Evolutionary conservation across 2,113 vertebrate species (phyloP).

Genomic region (Phoenicopterus ruber): DNA sequence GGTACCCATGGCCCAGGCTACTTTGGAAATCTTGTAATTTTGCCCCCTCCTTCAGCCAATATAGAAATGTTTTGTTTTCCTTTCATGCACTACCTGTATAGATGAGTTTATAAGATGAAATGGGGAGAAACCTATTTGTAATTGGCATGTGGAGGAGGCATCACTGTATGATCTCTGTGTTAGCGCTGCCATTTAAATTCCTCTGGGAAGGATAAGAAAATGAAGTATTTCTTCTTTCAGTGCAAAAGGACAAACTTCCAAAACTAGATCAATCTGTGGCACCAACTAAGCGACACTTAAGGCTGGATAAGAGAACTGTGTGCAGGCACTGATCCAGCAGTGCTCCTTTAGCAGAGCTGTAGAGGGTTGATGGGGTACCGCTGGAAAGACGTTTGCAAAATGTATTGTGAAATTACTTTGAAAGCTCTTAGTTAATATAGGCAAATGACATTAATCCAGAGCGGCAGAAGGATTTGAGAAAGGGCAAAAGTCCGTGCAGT

Average conservation of each 20-base stretch:
- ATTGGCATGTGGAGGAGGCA: background rate
- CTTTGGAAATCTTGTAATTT: background rate
- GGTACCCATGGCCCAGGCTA: background rate
- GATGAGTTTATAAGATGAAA: background rate
- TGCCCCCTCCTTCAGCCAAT: background rate
- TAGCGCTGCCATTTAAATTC: background rate
- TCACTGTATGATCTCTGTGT: background rate
- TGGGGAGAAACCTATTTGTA: background rate
- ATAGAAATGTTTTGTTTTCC: background rate
- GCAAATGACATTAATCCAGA: background rate
- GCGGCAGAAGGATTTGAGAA: background rate
- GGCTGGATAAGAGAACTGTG: background rate
- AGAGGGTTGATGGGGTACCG: background rate
- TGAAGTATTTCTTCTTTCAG: background rate
- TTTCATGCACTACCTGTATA: background rate
- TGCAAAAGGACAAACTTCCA: background rate
- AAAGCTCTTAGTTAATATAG: background rate
- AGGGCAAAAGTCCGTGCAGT: background rate
- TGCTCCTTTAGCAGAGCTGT: background rate
- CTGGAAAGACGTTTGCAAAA: background rate
- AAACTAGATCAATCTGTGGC: background rate
- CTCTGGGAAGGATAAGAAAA: background rate
- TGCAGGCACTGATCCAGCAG: background rate
- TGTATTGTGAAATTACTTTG: background rate
- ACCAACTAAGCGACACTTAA: accelerated